Evolutionary conservation across 2,797 vertebrate genomes (phyloP).

Genomic region (Diglossa cyanea): DNA sequence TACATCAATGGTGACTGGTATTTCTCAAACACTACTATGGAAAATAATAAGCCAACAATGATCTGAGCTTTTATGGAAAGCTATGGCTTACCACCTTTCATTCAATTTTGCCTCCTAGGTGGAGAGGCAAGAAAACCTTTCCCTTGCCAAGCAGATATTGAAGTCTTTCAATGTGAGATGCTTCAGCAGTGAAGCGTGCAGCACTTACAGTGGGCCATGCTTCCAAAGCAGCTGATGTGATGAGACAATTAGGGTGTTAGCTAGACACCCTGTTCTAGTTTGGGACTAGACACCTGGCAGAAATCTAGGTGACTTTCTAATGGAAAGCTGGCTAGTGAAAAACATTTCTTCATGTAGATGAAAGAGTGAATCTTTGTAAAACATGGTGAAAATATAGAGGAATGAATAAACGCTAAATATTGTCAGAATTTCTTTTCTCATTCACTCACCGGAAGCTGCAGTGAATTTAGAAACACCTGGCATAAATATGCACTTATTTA

Average conservation of each 20-base stretch:
- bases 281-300: not conserved
- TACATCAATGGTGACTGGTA: not conserved
- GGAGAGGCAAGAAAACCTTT: not conserved
- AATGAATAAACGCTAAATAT: not conserved
- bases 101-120: not conserved
- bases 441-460: not conserved
- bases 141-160: not conserved
- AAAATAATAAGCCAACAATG: not conserved
- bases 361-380: not conserved
- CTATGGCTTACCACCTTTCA: not conserved
- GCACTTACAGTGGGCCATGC: not conserved
- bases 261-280: not conserved
- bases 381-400: not conserved
- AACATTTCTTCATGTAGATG: not conserved
- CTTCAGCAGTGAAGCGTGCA: not conserved
- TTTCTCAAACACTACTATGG: not conserved
- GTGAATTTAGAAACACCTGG: not conserved
- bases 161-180: not conserved
- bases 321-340: not conserved
- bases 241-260: not conserved
- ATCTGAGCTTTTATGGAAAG: not conserved
- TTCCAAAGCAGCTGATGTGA: not conserved
- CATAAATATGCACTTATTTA: rapidly evolving
- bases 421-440: not conserved
- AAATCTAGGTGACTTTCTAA: not conserved